Conservation (phyloP, 1,140 invertebrate genomes). For the Drosophila sproati region DNA sequence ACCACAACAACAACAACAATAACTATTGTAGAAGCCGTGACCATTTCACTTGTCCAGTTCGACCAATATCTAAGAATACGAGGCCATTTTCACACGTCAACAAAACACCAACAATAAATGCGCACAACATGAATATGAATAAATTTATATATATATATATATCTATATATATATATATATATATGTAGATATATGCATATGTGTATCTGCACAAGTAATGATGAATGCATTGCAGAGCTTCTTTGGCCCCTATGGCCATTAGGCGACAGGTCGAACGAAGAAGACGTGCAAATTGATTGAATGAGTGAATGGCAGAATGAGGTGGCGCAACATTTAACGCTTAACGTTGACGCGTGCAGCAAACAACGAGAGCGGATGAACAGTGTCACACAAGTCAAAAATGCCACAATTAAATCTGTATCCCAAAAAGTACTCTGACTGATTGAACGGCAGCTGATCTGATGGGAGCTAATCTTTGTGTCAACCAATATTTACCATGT, state of each 20-base stretch:
- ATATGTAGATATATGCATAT: no score
- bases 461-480: no score
- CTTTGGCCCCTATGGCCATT: not conserved
- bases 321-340: slow-evolving; percentile 49
- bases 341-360: not conserved
- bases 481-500: no score
- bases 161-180: no score
- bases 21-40: slow-evolving; percentile 19
- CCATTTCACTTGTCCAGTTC: slow-evolving; percentile 62
- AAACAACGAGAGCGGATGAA: slow-evolving; percentile 11
- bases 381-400: slow-evolving; percentile 31
- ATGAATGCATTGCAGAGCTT: slow-evolving; percentile 43
- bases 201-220: slow-evolving; percentile 27
- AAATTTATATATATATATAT: slow-evolving; percentile 16
- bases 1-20: not conserved
- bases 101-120: slow-evolving; percentile 28
- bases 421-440: not conserved
- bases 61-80: slow-evolving; percentile 30
- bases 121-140: slow-evolving; percentile 66
- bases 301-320: slow-evolving; percentile 65
- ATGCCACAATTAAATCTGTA: not conserved
- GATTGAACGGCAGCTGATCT: no score
- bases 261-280: slow-evolving; percentile 10
- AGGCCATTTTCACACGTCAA: slow-evolving; percentile 61
- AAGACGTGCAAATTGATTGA: slow-evolving; percentile 60